Evolutionary conservation across 53 echinoderm and acorn worm genomes (phyloP), one percentile per base, ranked within the genome.

Genomic region (Pentamera pediparva): DNA sequence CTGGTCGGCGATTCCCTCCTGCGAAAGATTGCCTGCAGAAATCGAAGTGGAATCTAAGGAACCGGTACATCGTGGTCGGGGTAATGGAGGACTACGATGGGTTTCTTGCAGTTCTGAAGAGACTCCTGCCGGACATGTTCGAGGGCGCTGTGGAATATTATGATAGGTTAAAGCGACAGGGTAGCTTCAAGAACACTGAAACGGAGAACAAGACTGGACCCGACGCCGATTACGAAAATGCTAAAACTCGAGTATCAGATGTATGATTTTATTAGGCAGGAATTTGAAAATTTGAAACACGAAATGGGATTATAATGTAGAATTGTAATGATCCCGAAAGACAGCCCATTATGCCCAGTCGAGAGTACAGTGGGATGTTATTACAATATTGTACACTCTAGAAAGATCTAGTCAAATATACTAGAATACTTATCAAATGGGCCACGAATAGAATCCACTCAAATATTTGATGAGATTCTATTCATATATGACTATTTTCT

Each of bases 61-160:
- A 33, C 37, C 33, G 36, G 20, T 62, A 62, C 36, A 15, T 62
- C 3, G 25, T 36, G 12, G 62, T 62, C 5, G 37, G 62, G 6
- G 20, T 35, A 3, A 11, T n/a, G 62, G 62, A 62, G n/a, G 62
- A 62, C 36, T 62, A 34, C n/a, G 33, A 34, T 32, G 34, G 34
- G n/a, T 62, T 62, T 35, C 62, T 62, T 12, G 13, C 33, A 62
- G 20, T 62, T 62, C 36, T 62, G 32, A 32, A 62, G 11, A 33
- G 36, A 62, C n/a, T 62, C 21, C 11, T 62, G 13, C 62, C 62
- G 36, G 20, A 62, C 36, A 34, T 62, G 36, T 62, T 62, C n/a
- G 11, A 20, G 12, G 62, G 62, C 34, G 62, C 34, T 32, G 32
- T 21, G 5, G 11, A 4, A 17, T 56, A 29, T 56, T 56, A 56